A percentile compares a stretch with the other conserved stretches of the same genome.
Conservation (phyloP, 2,888 invertebrate species). For the Ichneumoninae sp. region DNA sequence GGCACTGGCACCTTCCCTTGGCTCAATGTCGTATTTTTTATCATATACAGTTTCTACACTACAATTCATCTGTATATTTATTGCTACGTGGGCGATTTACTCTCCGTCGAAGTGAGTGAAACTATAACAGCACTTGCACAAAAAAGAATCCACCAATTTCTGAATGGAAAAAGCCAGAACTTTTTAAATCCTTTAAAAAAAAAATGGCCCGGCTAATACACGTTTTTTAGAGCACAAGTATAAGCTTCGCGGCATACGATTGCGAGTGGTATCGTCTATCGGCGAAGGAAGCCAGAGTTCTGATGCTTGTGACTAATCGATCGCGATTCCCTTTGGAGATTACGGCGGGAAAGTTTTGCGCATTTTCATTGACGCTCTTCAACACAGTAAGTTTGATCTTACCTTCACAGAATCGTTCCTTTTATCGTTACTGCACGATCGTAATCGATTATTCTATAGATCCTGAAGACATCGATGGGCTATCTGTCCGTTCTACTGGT, state of each 20-base stretch:
- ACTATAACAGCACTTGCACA: neutral
- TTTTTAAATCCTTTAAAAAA: neutral
- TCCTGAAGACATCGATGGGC: slow-evolving; percentile 66
- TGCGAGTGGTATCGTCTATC: slow-evolving; percentile 72
- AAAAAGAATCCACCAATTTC: neutral
- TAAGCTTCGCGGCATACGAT: slow-evolving; percentile 69
- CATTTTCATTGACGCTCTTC: slow-evolving; percentile 71
- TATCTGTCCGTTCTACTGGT: slow-evolving; percentile 68
- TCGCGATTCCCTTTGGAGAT: slow-evolving; percentile 70
- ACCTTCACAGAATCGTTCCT: neutral
- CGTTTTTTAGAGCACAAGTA: slow-evolving; percentile 67
- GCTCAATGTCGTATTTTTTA: slow-evolving; percentile 32
- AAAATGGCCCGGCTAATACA: neutral
- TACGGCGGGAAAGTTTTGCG: slow-evolving; percentile 75
- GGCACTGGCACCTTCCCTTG: slow-evolving; percentile 28
- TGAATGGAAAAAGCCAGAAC: neutral
- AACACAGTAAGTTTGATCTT: slow-evolving; percentile 66
- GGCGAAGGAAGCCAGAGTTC: slow-evolving; percentile 56
- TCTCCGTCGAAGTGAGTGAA: slow-evolving; percentile 58
- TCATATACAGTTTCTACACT: slow-evolving; percentile 45
- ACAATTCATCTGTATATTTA: slow-evolving; percentile 70
- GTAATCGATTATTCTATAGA: slow-evolving; percentile 30
- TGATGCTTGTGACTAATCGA: slow-evolving; percentile 69
- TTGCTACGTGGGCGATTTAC: slow-evolving; percentile 73
- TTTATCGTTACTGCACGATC: neutral